phyloP scores from a whole-genome alignment of 2,888 invertebrate genomes.

The Crepidodera aurea region DNA sequence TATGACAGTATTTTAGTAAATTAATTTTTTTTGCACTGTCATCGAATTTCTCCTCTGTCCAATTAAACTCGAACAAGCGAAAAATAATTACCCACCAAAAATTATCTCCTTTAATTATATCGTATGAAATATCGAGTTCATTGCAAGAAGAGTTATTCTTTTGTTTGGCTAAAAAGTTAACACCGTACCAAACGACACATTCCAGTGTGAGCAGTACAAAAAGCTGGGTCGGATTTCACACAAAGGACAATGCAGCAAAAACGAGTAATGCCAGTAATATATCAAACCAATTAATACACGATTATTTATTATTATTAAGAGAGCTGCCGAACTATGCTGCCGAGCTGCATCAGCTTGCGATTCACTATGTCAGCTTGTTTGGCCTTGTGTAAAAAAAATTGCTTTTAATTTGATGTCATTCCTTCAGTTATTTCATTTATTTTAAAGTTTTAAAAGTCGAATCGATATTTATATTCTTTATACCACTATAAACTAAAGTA shows the following conservation, averaged over 20 bases:
- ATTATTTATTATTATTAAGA: slow-evolving; percentile 61
- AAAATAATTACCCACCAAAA: slow-evolving; percentile 1
- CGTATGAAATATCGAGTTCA: slow-evolving; percentile 29
- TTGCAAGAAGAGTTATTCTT: slow-evolving; percentile 38
- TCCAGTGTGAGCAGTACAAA: slow-evolving; percentile 54
- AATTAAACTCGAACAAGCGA: neutral
- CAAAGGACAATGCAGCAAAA: slow-evolving; percentile 59
- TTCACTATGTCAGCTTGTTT: slow-evolving; percentile 19
- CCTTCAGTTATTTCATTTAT: slow-evolving; percentile 15
- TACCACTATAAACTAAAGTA: too few species aligned
- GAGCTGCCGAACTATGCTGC: slow-evolving; percentile 57
- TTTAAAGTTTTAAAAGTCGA: slow-evolving; percentile 1
- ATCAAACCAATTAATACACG: slow-evolving; percentile 62
- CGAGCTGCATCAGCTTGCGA: slow-evolving; percentile 21
- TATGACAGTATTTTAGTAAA: too few species aligned
- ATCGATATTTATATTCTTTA: too few species aligned
- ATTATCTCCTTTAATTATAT: slow-evolving; percentile 28
- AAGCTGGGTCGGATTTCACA: slow-evolving; percentile 57
- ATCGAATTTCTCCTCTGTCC: too few species aligned
- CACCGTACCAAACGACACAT: slow-evolving; percentile 53
- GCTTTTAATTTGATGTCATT: slow-evolving; percentile 7
- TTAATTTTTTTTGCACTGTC: too few species aligned
- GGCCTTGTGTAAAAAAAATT: slow-evolving; percentile 15
- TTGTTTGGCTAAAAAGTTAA: slow-evolving; percentile 51
- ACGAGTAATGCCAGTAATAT: slow-evolving; percentile 59